These are phyloP conservation scores for Dendrolimus pini DNA, from an alignment of 2,888 invertebrate species.

Conservation along the genomic window DNA sequence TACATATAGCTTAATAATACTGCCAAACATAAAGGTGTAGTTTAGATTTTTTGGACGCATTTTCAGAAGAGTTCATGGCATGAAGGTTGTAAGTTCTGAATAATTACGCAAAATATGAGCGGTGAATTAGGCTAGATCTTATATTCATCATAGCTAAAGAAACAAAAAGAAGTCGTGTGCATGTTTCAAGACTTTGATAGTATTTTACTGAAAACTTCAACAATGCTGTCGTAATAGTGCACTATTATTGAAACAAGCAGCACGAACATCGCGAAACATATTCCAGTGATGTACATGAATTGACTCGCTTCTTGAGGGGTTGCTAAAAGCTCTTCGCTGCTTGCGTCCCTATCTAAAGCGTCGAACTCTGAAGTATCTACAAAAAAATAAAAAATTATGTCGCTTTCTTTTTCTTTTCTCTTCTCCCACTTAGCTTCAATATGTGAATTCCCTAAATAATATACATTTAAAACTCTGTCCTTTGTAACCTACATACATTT, in stretches of 20 bases:
- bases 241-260: constrained; percentile 78
- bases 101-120: too few relatives aligned
- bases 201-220: constrained; percentile 38
- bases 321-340: constrained; percentile 68
- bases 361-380: constrained; percentile 69
- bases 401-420: background rate
- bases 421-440: background rate
- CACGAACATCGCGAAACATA: constrained; percentile 79
- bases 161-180: constrained; percentile 1
- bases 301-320: constrained; percentile 77
- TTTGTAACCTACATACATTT: too few relatives aligned
- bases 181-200: constrained; percentile 31
- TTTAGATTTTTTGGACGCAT: too few relatives aligned
- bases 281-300: constrained; percentile 77
- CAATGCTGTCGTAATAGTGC: constrained; percentile 69
- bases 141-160: constrained; percentile 4
- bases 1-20: too few relatives aligned
- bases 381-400: background rate
- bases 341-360: constrained; percentile 64
- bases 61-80: too few relatives aligned
- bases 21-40: too few relatives aligned
- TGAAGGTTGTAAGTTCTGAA: too few relatives aligned
- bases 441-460: background rate
- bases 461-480: background rate
- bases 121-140: background rate